Evolutionary conservation across 2,113 vertebrate species (phyloP).

Genomic region (Gymnorhina tibicen): DNA sequence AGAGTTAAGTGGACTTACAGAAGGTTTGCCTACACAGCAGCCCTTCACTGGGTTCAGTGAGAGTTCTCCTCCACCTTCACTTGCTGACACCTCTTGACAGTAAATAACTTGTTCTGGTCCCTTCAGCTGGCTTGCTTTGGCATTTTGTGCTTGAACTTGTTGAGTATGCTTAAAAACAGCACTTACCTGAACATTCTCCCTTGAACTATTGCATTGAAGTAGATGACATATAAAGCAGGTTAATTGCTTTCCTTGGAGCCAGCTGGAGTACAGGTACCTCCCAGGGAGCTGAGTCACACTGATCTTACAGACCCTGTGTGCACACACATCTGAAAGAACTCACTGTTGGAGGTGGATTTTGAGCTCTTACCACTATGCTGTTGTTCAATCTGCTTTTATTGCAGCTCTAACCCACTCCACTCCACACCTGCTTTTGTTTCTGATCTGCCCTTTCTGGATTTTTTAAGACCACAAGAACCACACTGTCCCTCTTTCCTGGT

Average conservation of each 20-base stretch:
- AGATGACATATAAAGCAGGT: not conserved
- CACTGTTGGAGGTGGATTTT: rapidly evolving
- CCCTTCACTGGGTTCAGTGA: not conserved
- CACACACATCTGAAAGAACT: rapidly evolving
- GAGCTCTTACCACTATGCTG: rapidly evolving
- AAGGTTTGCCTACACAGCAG: not conserved
- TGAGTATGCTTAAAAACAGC: rapidly evolving
- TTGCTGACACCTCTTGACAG: not conserved
- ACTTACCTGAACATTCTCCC: not conserved
- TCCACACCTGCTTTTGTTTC: not conserved
- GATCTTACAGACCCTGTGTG: rapidly evolving
- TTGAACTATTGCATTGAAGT: not conserved
- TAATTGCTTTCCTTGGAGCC: not conserved
- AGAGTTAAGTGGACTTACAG: not conserved
- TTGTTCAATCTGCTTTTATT: not conserved
- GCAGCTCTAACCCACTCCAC: not conserved
- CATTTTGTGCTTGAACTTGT: not conserved
- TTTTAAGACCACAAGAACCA: not conserved
- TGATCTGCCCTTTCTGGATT: not conserved
- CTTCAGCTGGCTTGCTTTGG: not conserved
- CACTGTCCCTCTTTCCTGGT: rapidly evolving
- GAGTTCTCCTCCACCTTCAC: not conserved
- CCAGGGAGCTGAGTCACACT: not conserved
- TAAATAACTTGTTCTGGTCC: not conserved
- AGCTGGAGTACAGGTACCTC: not conserved